Percentiles rank a stretch among this genome's conserved stretches.
Conservation (phyloP, 2,888 invertebrate genomes). For the Stictocephala bisonia region DNA sequence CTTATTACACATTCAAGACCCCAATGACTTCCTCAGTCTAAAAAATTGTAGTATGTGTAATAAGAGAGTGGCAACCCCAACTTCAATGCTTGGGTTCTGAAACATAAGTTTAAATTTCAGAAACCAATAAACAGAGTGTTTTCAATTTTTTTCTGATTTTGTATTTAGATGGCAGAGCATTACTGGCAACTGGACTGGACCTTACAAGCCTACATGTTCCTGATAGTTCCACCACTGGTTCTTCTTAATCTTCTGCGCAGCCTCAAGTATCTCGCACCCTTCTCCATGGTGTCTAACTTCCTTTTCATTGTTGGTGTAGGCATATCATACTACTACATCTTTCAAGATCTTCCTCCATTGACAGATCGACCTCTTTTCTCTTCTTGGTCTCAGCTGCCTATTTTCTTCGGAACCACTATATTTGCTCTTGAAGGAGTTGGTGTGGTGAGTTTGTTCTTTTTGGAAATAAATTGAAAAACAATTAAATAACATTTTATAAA, state of each 20-base stretch:
- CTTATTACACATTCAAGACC: too few relatives aligned
- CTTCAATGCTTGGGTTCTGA: background rate
- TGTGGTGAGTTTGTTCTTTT: conserved; percentile 80
- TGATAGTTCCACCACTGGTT: conserved; percentile 77
- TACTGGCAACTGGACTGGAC: conserved; percentile 56
- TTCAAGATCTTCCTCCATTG: conserved; percentile 71
- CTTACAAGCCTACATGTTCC: conserved; percentile 74
- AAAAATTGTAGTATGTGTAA: too few relatives aligned
- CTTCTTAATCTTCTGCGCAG: conserved; percentile 79
- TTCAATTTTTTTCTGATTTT: too few relatives aligned
- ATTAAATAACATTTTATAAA: too few relatives aligned
- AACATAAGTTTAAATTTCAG: background rate
- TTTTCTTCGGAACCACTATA: conserved; percentile 91
- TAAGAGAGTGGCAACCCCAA: too few relatives aligned
- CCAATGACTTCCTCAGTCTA: too few relatives aligned
- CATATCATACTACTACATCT: conserved; percentile 78
- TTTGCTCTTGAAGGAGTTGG: conserved; percentile 89
- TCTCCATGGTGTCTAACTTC: conserved; percentile 84
- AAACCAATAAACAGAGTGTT: too few relatives aligned
- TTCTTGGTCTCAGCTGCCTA: conserved; percentile 71
- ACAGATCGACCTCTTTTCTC: conserved; percentile 68
- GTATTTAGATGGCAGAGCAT: conserved; percentile 67
- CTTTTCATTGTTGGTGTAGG: conserved; percentile 82
- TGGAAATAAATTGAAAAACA: too few relatives aligned
- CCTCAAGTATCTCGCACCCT: conserved; percentile 83